Conservation (phyloP, 2,797 vertebrate species). For the Onychomys torridus region DNA sequence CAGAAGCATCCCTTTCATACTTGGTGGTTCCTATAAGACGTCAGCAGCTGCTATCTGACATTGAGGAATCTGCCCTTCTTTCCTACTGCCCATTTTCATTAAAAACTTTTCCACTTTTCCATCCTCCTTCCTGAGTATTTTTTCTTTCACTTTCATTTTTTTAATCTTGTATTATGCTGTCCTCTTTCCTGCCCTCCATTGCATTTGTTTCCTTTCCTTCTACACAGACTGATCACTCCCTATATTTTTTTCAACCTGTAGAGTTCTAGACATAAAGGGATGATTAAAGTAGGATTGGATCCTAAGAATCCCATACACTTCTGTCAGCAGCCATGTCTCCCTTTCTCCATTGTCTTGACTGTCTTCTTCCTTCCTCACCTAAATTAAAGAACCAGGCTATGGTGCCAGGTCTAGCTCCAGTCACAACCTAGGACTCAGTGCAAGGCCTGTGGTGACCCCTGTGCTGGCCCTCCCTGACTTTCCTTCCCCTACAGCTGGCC, state of each 20-base stretch:
- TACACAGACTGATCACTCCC: background rate
- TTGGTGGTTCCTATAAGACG: background rate
- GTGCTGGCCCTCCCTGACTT: background rate
- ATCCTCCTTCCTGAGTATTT: background rate
- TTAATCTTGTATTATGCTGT: background rate
- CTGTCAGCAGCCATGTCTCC: background rate
- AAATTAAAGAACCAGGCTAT: background rate
- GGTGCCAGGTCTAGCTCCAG: too few relatives aligned
- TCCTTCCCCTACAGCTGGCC: background rate
- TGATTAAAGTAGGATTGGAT: too few relatives aligned
- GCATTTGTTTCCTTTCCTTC: background rate
- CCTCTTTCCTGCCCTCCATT: background rate
- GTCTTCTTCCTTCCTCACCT: background rate
- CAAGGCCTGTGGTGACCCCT: background rate
- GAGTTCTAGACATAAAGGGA: background rate
- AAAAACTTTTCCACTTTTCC: background rate
- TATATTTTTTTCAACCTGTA: too few relatives aligned
- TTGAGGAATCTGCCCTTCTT: background rate
- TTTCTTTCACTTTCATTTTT: background rate
- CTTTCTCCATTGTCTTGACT: background rate
- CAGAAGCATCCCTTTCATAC: rapidly evolving
- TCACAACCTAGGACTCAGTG: background rate
- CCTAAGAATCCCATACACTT: background rate
- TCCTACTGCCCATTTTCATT: background rate
- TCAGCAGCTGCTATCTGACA: rapidly evolving